Evolutionary conservation across 2,797 vertebrate species (phyloP).

Genomic region (Falco rusticolus): DNA sequence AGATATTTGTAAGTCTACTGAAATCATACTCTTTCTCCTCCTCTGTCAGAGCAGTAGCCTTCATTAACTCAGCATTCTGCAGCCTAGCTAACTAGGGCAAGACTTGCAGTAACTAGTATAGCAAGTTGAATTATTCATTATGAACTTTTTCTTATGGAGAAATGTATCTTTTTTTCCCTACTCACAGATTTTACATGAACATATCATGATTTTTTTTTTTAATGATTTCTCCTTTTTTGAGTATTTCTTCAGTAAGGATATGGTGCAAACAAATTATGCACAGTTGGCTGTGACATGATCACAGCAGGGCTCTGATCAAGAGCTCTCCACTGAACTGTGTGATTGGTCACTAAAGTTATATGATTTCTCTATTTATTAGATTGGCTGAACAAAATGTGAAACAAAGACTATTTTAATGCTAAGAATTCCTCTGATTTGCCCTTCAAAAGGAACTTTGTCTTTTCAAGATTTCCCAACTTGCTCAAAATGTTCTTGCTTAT

Average conservation of each 20-base stretch:
- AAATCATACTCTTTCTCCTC: neutral
- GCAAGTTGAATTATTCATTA: conserved; percentile 60
- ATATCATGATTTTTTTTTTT: neutral
- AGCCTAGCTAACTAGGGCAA: conserved; percentile 54
- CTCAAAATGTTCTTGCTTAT: conserved; percentile 26
- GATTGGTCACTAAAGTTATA: conserved; percentile 3
- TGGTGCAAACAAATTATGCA: neutral
- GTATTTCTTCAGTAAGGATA: neutral
- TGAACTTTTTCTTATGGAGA: conserved; percentile 5
- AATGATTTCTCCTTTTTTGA: neutral
- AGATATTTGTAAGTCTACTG: neutral
- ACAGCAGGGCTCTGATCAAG: neutral
- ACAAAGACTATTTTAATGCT: neutral
- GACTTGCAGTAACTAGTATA: conserved; percentile 52
- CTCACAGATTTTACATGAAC: neutral
- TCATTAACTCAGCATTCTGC: conserved; percentile 52
- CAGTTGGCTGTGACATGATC: neutral
- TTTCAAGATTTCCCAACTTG: conserved; percentile 29
- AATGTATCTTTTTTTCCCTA: neutral
- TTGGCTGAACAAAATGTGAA: conserved; percentile 13
- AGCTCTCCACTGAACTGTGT: neutral
- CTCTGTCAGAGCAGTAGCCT: neutral
- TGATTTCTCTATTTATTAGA: conserved; percentile 4
- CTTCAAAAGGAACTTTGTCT: conserved; percentile 22
- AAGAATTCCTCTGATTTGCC: conserved; percentile 14